These are phyloP conservation scores for Raja brachyura DNA, from an alignment of 2,113 vertebrate genomes.

Conservation along the genomic window DNA sequence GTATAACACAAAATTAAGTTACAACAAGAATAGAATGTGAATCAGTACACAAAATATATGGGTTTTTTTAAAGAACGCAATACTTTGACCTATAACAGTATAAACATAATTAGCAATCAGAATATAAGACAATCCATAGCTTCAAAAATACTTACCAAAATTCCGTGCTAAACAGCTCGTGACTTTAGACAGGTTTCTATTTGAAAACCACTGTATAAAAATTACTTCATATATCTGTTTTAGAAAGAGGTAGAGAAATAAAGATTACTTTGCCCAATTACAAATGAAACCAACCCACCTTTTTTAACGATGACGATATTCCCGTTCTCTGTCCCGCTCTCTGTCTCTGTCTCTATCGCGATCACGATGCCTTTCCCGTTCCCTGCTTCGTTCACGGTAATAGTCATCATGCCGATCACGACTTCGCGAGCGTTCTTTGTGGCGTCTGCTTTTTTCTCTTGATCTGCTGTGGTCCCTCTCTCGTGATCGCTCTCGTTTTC, in stretches of 20 bases:
- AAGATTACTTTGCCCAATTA: neutral
- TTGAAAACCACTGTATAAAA: conserved; percentile 16
- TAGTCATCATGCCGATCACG: conserved; percentile 95
- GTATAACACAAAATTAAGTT: neutral
- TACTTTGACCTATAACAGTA: conserved; percentile 38
- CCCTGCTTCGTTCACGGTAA: conserved; percentile 90
- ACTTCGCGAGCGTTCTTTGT: conserved; percentile 82
- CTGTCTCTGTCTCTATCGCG: conserved; percentile 84
- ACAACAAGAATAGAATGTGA: neutral
- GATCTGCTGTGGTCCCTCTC: conserved; percentile 97
- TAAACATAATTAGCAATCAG: conserved; percentile 41
- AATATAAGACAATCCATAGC: conserved; percentile 32
- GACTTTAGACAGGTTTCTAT: neutral
- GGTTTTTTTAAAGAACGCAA: neutral
- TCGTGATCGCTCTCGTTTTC: conserved; percentile 93
- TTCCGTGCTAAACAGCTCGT: neutral
- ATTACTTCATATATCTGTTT: conserved; percentile 27
- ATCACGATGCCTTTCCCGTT: conserved; percentile 88
- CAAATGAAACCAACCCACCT: conserved; percentile 63
- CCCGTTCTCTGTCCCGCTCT: conserved; percentile 84
- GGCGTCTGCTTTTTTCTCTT: conserved; percentile 87
- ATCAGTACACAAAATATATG: no score
- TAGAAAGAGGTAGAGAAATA: neutral
- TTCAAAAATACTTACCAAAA: conserved; percentile 23
- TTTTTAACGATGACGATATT: conserved; percentile 87